Evolutionary conservation across 2,888 invertebrate species (phyloP).

Genomic region (Pristionchus fissidentatus): DNA sequence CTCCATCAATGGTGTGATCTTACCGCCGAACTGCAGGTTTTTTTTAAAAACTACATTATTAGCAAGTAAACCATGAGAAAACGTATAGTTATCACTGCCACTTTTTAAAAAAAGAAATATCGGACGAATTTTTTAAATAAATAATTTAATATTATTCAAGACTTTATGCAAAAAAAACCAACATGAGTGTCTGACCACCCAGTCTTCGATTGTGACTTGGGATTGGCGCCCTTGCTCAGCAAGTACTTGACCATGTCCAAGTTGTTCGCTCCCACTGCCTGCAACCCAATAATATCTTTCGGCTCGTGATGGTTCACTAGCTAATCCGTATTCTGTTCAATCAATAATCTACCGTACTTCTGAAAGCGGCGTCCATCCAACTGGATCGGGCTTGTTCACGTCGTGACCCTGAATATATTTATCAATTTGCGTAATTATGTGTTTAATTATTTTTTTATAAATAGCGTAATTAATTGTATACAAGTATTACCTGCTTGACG

Average conservation of each 20-base stretch:
- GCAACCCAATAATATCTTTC: not conserved
- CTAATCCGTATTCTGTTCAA: not conserved
- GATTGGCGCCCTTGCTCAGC: not conserved
- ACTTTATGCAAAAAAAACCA: not conserved
- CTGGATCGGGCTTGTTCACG: conserved; percentile 8
- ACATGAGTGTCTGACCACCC: not conserved
- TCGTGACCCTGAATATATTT: not conserved
- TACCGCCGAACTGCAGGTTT: conserved; percentile 29
- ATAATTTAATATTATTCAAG: too few species aligned
- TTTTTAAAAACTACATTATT: too few species aligned
- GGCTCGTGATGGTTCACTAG: not conserved
- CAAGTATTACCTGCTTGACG: not conserved
- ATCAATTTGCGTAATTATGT: not conserved
- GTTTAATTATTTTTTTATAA: not conserved
- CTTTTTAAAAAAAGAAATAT: too few species aligned
- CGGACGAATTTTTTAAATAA: too few species aligned
- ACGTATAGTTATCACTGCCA: too few species aligned
- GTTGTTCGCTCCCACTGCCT: conserved; percentile 24
- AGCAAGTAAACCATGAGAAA: too few species aligned
- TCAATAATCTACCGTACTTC: conserved; percentile 6
- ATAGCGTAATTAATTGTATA: not conserved
- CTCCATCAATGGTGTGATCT: conserved; percentile 37
- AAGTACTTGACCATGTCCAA: not conserved
- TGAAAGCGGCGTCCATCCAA: conserved; percentile 29
- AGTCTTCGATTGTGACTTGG: not conserved